A percentile compares a stretch with the other conserved stretches of the same genome.
Evolutionary conservation across 2,797 vertebrate species (phyloP).

Genomic region (Gobio occitaniae): DNA sequence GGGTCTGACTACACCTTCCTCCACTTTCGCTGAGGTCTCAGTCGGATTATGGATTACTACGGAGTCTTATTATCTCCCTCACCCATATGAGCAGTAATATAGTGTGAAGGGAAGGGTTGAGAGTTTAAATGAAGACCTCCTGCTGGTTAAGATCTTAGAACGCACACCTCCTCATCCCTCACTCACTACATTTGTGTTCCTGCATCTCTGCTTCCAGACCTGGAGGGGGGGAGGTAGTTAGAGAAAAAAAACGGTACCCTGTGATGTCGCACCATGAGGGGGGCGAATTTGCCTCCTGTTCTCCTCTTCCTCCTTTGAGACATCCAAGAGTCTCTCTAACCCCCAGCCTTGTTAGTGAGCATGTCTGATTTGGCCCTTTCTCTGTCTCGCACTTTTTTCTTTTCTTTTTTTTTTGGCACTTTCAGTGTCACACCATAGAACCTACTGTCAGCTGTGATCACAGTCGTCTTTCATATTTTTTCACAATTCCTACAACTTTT

Average conservation of each 20-base stretch:
- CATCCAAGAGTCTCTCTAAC: slow-evolving; percentile 68
- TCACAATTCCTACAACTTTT: slow-evolving; percentile 20
- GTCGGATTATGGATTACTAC: slow-evolving; percentile 54
- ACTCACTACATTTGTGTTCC: slow-evolving; percentile 35
- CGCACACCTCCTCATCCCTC: slow-evolving; percentile 33
- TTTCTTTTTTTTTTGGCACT: not conserved
- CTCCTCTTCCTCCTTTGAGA: slow-evolving; percentile 67
- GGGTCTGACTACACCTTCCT: slow-evolving; percentile 34
- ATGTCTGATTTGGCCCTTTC: slow-evolving; percentile 51
- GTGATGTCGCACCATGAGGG: slow-evolving; percentile 64
- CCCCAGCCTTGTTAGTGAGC: slow-evolving; percentile 59
- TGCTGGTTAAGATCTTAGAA: slow-evolving; percentile 23
- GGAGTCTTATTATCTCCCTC: slow-evolving; percentile 48
- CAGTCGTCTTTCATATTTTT: slow-evolving; percentile 5
- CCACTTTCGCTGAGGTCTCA: slow-evolving; percentile 39
- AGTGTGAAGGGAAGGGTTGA: slow-evolving; percentile 39
- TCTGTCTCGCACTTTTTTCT: slow-evolving; percentile 25
- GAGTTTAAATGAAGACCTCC: slow-evolving; percentile 42
- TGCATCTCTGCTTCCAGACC: slow-evolving; percentile 56
- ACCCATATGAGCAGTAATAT: slow-evolving; percentile 51
- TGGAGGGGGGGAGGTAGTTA: slow-evolving; percentile 15
- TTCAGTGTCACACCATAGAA: not conserved
- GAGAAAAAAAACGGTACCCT: slow-evolving; percentile 16
- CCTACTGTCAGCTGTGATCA: slow-evolving; percentile 35
- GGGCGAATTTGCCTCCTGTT: slow-evolving; percentile 58